phyloP scores from a whole-genome alignment of 1,140 invertebrate species.

The Dryas iulia region DNA sequence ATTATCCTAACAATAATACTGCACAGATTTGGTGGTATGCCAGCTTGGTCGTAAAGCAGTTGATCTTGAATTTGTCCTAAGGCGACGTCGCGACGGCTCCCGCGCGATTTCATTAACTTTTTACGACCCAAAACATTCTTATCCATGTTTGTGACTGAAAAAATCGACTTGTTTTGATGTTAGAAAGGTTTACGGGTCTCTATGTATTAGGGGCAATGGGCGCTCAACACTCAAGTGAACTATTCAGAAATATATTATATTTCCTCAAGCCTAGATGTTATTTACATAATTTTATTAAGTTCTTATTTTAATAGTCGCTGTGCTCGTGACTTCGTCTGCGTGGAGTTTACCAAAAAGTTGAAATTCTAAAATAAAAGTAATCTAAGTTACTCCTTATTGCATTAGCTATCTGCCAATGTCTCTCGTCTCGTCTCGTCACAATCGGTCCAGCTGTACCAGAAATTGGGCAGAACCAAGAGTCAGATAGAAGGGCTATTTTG shows the following conservation, averaged over 20 bases:
- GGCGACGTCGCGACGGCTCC: slow-evolving; percentile 38
- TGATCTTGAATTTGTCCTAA: slow-evolving; percentile 42
- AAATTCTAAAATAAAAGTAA: too few relatives aligned
- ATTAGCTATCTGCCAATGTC: too few relatives aligned
- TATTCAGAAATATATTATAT: background rate
- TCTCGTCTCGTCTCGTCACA: too few relatives aligned
- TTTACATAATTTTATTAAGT: too few relatives aligned
- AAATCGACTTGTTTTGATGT: slow-evolving; percentile 38
- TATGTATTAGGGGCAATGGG: slow-evolving; percentile 39
- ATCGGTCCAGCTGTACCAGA: too few relatives aligned
- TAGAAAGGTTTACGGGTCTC: slow-evolving; percentile 22
- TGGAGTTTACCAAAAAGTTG: too few relatives aligned
- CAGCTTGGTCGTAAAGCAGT: slow-evolving; percentile 36
- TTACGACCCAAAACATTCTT: slow-evolving; percentile 54
- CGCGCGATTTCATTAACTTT: slow-evolving; percentile 43
- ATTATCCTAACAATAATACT: background rate
- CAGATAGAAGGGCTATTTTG: too few relatives aligned
- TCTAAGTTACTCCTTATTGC: too few relatives aligned
- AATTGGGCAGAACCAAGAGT: too few relatives aligned
- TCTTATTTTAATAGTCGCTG: too few relatives aligned
- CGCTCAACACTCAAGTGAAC: slow-evolving; percentile 2
- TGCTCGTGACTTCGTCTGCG: too few relatives aligned
- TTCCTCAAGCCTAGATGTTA: background rate
- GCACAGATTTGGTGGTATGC: slow-evolving; percentile 32
- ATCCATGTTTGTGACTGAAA: slow-evolving; percentile 38